Evolutionary conservation across 2,888 invertebrate genomes (phyloP).

Genomic region (Tupiocoris notatus): DNA sequence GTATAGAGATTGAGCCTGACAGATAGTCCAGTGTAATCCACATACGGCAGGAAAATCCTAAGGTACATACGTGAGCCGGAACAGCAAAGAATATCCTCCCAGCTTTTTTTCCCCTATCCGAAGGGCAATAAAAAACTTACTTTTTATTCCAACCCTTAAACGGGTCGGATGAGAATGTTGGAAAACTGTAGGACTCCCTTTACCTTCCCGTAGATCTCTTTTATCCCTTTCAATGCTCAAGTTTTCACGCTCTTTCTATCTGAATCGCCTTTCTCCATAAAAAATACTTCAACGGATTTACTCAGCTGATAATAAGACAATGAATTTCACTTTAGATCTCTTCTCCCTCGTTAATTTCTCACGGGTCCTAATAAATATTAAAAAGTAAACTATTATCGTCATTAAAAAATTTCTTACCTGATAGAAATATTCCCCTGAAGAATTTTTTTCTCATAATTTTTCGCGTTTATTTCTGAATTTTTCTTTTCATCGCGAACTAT

Average conservation of each 20-base stretch:
- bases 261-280: no score
- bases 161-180: background rate
- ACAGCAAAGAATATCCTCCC: slow-evolving; percentile 10
- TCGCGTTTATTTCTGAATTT: no score
- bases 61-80: slow-evolving; percentile 14
- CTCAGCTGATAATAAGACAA: no score
- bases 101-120: background rate
- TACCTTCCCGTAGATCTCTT: background rate
- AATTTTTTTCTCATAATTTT: no score
- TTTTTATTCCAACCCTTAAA: background rate
- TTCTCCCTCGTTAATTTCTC: no score
- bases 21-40: slow-evolving; percentile 17
- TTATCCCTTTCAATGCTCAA: background rate
- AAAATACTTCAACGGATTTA: no score
- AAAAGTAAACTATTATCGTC: no score
- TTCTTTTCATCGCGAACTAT: no score
- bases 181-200: background rate
- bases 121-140: background rate
- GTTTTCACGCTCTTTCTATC: background rate
- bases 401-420: no score
- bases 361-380: no score
- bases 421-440: no score
- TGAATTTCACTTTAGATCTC: no score
- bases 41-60: background rate
- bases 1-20: slow-evolving; percentile 25